phyloP scores from a whole-genome alignment of 2,113 vertebrate genomes.

The Gallinago jamesoni region DNA sequence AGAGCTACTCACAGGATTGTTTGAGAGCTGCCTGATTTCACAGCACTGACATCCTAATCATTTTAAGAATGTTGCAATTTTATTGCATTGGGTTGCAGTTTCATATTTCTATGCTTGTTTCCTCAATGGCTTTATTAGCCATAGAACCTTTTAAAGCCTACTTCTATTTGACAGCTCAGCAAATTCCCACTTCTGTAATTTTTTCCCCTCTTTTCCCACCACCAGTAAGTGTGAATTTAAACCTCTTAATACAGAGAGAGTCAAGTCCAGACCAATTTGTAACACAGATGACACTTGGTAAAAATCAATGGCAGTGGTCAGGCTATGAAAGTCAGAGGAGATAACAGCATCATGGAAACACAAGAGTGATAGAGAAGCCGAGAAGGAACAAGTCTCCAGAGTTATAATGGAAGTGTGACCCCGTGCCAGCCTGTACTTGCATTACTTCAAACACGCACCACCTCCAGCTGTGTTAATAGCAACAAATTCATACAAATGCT shows the following conservation, averaged over 20 bases:
- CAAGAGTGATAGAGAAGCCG: neutral
- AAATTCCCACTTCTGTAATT: conserved; percentile 18
- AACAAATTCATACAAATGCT: conserved; percentile 27
- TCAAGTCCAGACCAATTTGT: conserved; percentile 62
- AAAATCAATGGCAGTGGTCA: conserved; percentile 64
- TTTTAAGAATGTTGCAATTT: conserved; percentile 33
- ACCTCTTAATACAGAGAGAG: conserved; percentile 56
- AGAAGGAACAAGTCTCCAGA: conserved; percentile 23
- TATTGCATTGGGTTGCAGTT: neutral
- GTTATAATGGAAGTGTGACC: conserved; percentile 23
- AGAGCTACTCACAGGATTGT: neutral
- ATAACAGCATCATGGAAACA: conserved; percentile 52
- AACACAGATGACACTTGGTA: conserved; percentile 55
- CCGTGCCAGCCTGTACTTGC: conserved; percentile 12
- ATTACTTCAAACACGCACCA: neutral
- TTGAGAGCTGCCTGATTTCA: conserved; percentile 1
- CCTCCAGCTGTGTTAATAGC: conserved; percentile 34
- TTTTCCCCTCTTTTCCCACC: neutral
- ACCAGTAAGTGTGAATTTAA: conserved; percentile 60
- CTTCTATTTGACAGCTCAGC: conserved; percentile 41
- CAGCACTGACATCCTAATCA: neutral
- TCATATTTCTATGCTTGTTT: neutral
- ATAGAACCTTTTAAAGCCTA: conserved; percentile 47
- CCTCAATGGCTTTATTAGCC: conserved; percentile 38
- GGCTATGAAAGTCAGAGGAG: conserved; percentile 58